Evolutionary conservation across 2,888 invertebrate species (phyloP).

Genomic region (Leptothorax acervorum): DNA sequence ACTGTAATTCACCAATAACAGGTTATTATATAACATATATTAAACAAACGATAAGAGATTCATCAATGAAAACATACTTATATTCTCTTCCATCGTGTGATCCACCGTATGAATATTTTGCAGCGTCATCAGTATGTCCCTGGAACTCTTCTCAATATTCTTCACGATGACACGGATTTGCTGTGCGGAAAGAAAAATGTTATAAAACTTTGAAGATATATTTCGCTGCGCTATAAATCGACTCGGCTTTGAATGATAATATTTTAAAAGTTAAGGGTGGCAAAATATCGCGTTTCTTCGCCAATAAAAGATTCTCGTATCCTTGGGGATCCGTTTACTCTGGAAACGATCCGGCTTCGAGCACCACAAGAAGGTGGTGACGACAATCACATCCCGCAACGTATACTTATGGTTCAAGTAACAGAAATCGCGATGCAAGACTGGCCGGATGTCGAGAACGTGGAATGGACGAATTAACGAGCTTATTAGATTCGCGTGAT

Average conservation of each 20-base stretch:
- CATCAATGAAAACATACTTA: slow-evolving; percentile 82
- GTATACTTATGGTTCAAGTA: not conserved
- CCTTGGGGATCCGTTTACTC: not conserved
- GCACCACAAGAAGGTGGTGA: no score
- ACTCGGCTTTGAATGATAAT: no score
- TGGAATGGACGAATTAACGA: not conserved
- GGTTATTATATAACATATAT: not conserved
- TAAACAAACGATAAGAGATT: slow-evolving; percentile 16
- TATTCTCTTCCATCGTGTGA: slow-evolving; percentile 88
- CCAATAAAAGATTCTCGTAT: not conserved
- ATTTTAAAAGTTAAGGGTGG: not conserved
- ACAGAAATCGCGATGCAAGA: not conserved
- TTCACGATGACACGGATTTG: slow-evolving; percentile 90
- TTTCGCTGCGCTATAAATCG: not conserved
- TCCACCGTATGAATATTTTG: slow-evolving; percentile 92
- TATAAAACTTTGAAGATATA: not conserved
- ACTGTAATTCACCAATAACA: slow-evolving; percentile 65
- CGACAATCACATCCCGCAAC: not conserved
- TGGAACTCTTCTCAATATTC: slow-evolving; percentile 92
- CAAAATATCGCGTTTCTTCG: not conserved
- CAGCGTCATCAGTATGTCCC: slow-evolving; percentile 92
- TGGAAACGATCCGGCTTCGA: not conserved
- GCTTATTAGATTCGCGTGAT: not conserved
- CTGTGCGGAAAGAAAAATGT: slow-evolving; percentile 83
- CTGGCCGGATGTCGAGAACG: not conserved